These are phyloP conservation scores for Epizoanthus fatuus DNA, from an alignment of 92 coral and sea anemone species.

Conservation along the genomic window DNA sequence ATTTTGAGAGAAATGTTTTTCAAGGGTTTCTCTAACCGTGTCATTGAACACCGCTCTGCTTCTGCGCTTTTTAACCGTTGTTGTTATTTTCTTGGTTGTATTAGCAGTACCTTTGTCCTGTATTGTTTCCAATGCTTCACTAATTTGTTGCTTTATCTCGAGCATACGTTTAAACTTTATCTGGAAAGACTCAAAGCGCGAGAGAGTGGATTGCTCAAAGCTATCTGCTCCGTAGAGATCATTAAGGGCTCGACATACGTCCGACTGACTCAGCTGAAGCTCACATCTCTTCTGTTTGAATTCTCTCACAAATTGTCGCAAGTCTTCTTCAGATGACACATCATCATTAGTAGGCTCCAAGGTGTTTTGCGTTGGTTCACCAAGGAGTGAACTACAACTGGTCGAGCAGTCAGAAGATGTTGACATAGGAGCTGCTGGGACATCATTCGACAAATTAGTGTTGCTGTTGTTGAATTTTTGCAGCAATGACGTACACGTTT, in stretches of 20 bases:
- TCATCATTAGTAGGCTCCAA: not conserved
- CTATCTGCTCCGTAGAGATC: not conserved
- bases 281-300: conserved; percentile 9
- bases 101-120: not conserved
- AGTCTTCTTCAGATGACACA: not conserved
- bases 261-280: conserved; percentile 7
- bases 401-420: not conserved
- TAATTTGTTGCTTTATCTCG: not conserved
- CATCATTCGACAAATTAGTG: not conserved
- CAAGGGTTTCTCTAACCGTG: not conserved
- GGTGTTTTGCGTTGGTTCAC: not conserved
- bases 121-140: not conserved
- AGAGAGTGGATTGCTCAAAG: conserved; percentile 20
- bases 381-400: not conserved
- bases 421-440: not conserved
- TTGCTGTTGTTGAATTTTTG: not conserved
- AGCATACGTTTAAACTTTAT: not conserved
- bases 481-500: no score
- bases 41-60: not conserved
- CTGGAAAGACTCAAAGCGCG: conserved; percentile 24
- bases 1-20: conserved; percentile 1
- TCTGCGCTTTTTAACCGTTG: conserved; percentile 8
- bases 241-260: conserved; percentile 6
- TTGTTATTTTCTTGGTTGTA: not conserved
- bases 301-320: conserved; percentile 11